Percentiles rank a stretch among this genome's conserved stretches.
Evolutionary conservation across 2,797 vertebrate species (phyloP).

Genomic region (Sebastes oblongus): DNA sequence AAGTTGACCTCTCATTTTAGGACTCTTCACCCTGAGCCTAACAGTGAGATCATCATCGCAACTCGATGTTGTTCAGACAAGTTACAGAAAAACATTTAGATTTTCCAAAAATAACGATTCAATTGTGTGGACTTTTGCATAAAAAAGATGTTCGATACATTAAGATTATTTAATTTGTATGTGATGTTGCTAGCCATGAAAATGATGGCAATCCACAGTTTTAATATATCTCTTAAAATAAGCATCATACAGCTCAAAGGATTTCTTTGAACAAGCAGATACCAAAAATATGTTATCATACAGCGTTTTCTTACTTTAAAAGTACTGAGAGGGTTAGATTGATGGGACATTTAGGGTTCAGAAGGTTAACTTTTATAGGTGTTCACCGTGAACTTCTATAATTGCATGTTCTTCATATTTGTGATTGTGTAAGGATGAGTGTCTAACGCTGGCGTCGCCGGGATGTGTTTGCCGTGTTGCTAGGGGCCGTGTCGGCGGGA

Average conservation of each 20-base stretch:
- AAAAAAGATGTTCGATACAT: background rate
- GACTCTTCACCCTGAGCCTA: conserved; percentile 21
- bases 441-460: conserved; percentile 14
- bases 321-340: background rate
- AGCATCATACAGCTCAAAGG: background rate
- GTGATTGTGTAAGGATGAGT: conserved; percentile 4
- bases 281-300: background rate
- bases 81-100: background rate
- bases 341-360: background rate
- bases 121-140: background rate
- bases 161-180: background rate
- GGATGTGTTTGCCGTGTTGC: conserved; percentile 39
- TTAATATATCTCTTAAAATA: background rate
- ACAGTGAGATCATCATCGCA: conserved; percentile 7
- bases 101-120: background rate
- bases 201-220: background rate
- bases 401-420: conserved; percentile 7
- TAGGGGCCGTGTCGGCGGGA: conserved; percentile 95
- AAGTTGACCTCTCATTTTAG: conserved; percentile 29
- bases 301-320: background rate
- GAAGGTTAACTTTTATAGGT: background rate
- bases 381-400: background rate
- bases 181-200: background rate
- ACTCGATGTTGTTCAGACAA: background rate
- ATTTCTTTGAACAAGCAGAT: background rate